phyloP scores from a whole-genome alignment of 1,140 invertebrate genomes.

The Aphaenogaster floridana region DNA sequence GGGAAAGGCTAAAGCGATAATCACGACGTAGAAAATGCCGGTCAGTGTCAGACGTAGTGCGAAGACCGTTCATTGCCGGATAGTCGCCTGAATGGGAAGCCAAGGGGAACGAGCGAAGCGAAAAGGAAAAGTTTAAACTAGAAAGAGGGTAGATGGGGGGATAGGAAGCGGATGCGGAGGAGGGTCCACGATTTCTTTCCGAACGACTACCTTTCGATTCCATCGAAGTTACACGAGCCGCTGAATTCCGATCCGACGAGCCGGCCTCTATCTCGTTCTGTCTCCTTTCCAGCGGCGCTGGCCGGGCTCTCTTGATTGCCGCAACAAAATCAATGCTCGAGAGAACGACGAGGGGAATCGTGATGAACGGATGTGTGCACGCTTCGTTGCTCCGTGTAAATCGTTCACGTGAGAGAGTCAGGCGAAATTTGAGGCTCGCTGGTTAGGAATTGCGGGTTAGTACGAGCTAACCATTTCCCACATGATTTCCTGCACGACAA shows the following conservation, averaged over 20 bases:
- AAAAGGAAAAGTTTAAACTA: slow-evolving; percentile 44
- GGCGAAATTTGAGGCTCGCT: slow-evolving; percentile 47
- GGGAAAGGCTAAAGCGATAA: slow-evolving; percentile 18
- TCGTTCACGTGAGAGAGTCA: slow-evolving; percentile 24
- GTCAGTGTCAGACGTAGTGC: slow-evolving; percentile 17
- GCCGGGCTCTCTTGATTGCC: slow-evolving; percentile 57
- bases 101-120: background rate
- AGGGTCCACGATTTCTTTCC: slow-evolving; percentile 68
- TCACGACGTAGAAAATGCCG: slow-evolving; percentile 15
- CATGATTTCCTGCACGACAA: slow-evolving; percentile 44
- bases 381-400: slow-evolving; percentile 55
- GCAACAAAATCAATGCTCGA: slow-evolving; percentile 68
- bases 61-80: slow-evolving; percentile 12
- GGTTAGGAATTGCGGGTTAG: slow-evolving; percentile 47
- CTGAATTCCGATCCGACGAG: slow-evolving; percentile 64
- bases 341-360: slow-evolving; percentile 36
- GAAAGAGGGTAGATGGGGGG: background rate
- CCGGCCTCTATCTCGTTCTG: slow-evolving; percentile 38
- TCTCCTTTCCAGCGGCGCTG: slow-evolving; percentile 36
- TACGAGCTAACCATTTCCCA: slow-evolving; percentile 44
- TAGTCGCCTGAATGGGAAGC: slow-evolving; percentile 1
- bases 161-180: background rate
- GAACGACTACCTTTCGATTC: slow-evolving; percentile 73
- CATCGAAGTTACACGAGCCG: slow-evolving; percentile 69
- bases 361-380: slow-evolving; percentile 54